phyloP scores from a whole-genome alignment of 2,888 invertebrate species.

The Catocala fraxini region DNA sequence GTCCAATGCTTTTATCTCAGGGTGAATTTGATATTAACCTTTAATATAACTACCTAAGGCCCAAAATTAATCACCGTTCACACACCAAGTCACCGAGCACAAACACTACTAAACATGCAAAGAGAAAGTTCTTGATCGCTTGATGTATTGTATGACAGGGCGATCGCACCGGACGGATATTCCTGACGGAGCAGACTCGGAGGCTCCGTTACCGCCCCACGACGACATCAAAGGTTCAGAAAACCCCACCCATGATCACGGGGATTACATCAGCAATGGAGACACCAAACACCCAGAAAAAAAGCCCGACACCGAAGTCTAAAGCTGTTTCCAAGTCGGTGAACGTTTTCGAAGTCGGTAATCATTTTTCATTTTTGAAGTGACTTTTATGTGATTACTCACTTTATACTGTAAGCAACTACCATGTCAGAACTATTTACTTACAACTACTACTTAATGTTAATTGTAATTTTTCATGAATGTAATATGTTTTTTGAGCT shows the following conservation, averaged over 20 bases:
- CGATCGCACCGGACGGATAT: slow-evolving; percentile 88
- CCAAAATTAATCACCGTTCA: slow-evolving; percentile 14
- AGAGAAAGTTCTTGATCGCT: slow-evolving; percentile 83
- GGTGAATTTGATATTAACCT: background rate
- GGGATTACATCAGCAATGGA: slow-evolving; percentile 88
- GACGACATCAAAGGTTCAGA: slow-evolving; percentile 88
- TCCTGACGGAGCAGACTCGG: slow-evolving; percentile 89
- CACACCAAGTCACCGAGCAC: slow-evolving; percentile 19
- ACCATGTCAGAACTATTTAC: slow-evolving; percentile 5
- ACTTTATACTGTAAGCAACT: background rate
- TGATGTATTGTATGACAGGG: slow-evolving; percentile 85
- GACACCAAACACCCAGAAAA: slow-evolving; percentile 82
- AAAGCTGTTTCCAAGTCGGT: slow-evolving; percentile 49
- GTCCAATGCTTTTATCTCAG: slow-evolving; percentile 3
- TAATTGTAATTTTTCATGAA: background rate
- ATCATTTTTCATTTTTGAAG: slow-evolving; percentile 4
- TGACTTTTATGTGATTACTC: slow-evolving; percentile 1
- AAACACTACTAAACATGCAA: slow-evolving; percentile 24
- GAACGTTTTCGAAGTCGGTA: slow-evolving; percentile 8
- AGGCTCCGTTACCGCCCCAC: slow-evolving; percentile 88
- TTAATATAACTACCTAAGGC: slow-evolving; percentile 8
- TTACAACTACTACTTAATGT: slow-evolving; percentile 9
- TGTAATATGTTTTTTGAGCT: background rate
- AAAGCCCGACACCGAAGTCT: slow-evolving; percentile 85
- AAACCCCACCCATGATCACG: slow-evolving; percentile 88